These are phyloP conservation scores for Numenius phaeopus DNA, from an alignment of 2,797 vertebrate genomes.

Conservation along the genomic window DNA sequence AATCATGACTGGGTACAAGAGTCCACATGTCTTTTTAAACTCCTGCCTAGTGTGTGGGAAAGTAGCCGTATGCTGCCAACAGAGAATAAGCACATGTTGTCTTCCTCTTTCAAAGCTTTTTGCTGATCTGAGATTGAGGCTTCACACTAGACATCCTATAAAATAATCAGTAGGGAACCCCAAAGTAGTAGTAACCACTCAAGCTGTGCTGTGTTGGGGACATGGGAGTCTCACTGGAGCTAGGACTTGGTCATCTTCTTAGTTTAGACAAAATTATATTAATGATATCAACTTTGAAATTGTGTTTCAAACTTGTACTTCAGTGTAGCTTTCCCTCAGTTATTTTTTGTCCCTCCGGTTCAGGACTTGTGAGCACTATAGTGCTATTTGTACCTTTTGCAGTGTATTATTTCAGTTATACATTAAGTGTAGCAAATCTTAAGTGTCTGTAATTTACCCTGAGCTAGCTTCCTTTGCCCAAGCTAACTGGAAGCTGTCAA, in stretches of 20 bases:
- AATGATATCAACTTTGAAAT: accelerated
- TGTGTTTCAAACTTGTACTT: neutral
- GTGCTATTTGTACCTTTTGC: neutral
- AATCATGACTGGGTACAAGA: neutral
- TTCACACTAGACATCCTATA: neutral
- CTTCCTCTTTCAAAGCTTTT: neutral
- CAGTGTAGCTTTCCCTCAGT: neutral
- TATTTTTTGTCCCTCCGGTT: neutral
- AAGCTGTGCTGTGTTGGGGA: neutral
- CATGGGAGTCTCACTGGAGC: neutral
- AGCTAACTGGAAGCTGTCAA: neutral
- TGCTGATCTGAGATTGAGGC: neutral
- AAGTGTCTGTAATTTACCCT: neutral
- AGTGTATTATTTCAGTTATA: neutral
- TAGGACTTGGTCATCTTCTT: neutral
- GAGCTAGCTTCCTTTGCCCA: neutral
- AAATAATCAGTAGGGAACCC: neutral
- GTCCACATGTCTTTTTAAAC: neutral
- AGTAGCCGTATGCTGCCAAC: neutral
- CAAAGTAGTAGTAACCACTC: too few species aligned
- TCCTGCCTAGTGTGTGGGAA: neutral
- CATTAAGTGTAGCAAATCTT: neutral
- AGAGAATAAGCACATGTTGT: neutral
- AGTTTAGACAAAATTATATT: neutral
- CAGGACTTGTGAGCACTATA: neutral